These are phyloP conservation scores for Dicrostonyx torquatus DNA, from an alignment of 2,797 vertebrate genomes.

Conservation along the genomic window DNA sequence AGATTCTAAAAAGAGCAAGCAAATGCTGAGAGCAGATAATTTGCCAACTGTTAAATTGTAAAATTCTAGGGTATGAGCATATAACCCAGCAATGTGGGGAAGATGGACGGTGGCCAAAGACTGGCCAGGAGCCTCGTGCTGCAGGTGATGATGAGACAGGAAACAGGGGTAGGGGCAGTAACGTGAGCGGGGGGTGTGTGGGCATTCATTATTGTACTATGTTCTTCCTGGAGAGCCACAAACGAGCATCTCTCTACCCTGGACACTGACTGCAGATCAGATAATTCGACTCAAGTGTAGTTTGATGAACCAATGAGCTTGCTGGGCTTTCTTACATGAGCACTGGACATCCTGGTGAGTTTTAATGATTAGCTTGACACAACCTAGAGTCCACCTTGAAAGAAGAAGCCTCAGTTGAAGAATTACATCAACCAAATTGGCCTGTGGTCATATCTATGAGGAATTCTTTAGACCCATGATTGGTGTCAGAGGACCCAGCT, in stretches of 20 bases:
- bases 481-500: neutral
- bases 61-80: neutral
- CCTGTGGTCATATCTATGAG: neutral
- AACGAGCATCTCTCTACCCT: neutral
- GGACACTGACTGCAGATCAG: neutral
- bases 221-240: neutral
- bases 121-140: neutral
- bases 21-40: neutral
- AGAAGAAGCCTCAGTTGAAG: neutral
- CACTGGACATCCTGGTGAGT: neutral
- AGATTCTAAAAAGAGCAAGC: neutral
- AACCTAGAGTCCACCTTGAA: neutral
- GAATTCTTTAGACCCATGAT: neutral
- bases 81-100: neutral
- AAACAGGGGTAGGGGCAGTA: neutral
- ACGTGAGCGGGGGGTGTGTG: neutral
- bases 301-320: neutral
- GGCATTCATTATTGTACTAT: too few relatives aligned
- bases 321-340: neutral
- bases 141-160: neutral
- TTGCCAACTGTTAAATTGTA: neutral
- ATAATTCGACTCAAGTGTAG: neutral
- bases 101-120: neutral
- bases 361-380: neutral
- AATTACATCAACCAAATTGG: neutral